Percentiles rank a stretch among this genome's conserved stretches.
Evolutionary conservation across 2,113 vertebrate species (phyloP).

Genomic region (Girardinichthys multiradiatus): DNA sequence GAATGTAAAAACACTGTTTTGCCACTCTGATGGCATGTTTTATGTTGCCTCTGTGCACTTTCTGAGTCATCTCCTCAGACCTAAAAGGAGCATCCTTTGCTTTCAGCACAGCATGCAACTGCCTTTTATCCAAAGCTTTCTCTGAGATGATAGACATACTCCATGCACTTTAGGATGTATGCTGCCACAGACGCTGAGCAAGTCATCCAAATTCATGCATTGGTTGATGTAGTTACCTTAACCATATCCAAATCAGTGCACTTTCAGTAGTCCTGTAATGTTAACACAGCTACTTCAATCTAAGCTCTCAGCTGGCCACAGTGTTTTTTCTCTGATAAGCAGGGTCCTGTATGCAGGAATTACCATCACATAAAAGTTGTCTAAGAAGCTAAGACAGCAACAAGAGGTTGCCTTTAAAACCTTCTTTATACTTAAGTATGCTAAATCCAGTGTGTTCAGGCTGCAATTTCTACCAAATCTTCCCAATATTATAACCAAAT

Average conservation of each 20-base stretch:
- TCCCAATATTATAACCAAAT: too few species aligned
- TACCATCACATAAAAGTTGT: not conserved
- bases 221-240: not conserved
- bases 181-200: not conserved
- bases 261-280: not conserved
- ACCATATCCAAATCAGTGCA: not conserved
- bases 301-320: not conserved
- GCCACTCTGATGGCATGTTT: not conserved
- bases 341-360: not conserved
- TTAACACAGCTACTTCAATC: not conserved
- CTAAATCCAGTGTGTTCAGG: not conserved
- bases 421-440: not conserved
- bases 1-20: not conserved
- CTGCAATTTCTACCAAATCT: too few species aligned
- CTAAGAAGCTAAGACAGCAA: not conserved
- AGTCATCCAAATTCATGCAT: not conserved
- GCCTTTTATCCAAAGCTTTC: not conserved
- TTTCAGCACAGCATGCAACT: not conserved
- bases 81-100: conserved; percentile 2
- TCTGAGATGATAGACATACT: not conserved
- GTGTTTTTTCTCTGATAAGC: not conserved
- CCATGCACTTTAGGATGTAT: not conserved
- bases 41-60: not conserved
- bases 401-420: not conserved
- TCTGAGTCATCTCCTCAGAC: not conserved